phyloP scores from a whole-genome alignment of 1,140 invertebrate genomes.

The Euglossa dilemma region DNA sequence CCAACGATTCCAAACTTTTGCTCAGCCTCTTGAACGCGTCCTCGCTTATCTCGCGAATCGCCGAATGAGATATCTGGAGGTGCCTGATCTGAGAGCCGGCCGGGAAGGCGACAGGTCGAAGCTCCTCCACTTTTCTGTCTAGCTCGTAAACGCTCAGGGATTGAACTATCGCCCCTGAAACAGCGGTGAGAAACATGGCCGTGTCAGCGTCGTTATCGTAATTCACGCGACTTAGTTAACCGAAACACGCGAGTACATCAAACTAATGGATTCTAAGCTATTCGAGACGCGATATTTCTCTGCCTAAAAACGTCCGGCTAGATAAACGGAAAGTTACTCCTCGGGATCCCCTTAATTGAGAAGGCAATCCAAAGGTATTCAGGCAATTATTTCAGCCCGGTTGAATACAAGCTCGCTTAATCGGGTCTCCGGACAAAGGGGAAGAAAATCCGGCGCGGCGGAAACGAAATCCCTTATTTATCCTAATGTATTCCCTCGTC shows the following conservation, averaged over 20 bases:
- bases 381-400: not conserved
- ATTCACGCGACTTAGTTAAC: not conserved
- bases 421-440: not conserved
- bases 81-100: slow-evolving; percentile 88
- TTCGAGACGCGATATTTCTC: not conserved
- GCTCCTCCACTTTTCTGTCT: slow-evolving; percentile 88
- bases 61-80: slow-evolving; percentile 92
- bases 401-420: not conserved
- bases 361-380: slow-evolving; percentile 11
- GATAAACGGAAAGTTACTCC: not conserved
- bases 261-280: not conserved
- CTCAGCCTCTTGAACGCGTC: slow-evolving; percentile 89
- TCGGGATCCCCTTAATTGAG: not conserved
- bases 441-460: not conserved
- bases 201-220: not conserved
- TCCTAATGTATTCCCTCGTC: slow-evolving; percentile 16
- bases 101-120: slow-evolving; percentile 88
- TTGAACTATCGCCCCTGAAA: slow-evolving; percentile 84
- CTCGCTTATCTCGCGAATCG: slow-evolving; percentile 88
- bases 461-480: slow-evolving; percentile 35
- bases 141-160: slow-evolving; percentile 94
- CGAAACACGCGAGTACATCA: not conserved
- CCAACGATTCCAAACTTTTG: slow-evolving; percentile 90
- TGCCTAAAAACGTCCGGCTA: not conserved
- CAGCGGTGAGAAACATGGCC: not conserved